Conservation (phyloP, 2,797 vertebrate species). For the Lepus oiostolus region DNA sequence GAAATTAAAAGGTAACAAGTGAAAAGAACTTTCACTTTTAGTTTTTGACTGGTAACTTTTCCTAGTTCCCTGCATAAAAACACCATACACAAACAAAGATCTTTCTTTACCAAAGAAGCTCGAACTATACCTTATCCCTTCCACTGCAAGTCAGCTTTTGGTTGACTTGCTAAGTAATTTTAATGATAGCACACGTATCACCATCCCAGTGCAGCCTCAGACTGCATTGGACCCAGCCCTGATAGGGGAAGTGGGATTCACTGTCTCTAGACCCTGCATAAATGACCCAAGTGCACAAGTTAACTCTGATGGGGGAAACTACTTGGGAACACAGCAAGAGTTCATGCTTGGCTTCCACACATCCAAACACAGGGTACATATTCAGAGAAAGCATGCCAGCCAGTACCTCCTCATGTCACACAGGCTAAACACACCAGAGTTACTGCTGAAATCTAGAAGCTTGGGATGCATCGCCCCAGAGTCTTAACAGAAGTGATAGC, state of each 20-base stretch:
- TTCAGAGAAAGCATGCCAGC: background rate
- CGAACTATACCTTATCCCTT: background rate
- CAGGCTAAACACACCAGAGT: too few species aligned
- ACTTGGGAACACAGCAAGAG: background rate
- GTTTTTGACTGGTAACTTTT: background rate
- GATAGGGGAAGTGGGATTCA: background rate
- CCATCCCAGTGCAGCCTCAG: background rate
- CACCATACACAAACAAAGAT: background rate
- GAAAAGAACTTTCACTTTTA: background rate
- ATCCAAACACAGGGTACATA: background rate
- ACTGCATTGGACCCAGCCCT: background rate
- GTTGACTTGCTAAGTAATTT: background rate
- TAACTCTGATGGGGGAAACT: background rate
- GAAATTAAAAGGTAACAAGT: constrained; percentile 26
- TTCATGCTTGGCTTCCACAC: background rate
- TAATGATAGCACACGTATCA: background rate
- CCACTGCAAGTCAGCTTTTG: background rate
- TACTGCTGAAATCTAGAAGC: background rate
- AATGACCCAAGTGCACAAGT: background rate
- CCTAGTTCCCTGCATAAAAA: background rate
- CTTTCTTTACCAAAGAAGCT: background rate
- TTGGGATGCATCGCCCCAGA: background rate
- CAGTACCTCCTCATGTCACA: background rate
- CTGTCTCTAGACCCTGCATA: background rate
- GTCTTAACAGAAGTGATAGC: background rate